Evolutionary conservation across 2,797 vertebrate genomes (phyloP).

Genomic region (Gymnodraco acuticeps): DNA sequence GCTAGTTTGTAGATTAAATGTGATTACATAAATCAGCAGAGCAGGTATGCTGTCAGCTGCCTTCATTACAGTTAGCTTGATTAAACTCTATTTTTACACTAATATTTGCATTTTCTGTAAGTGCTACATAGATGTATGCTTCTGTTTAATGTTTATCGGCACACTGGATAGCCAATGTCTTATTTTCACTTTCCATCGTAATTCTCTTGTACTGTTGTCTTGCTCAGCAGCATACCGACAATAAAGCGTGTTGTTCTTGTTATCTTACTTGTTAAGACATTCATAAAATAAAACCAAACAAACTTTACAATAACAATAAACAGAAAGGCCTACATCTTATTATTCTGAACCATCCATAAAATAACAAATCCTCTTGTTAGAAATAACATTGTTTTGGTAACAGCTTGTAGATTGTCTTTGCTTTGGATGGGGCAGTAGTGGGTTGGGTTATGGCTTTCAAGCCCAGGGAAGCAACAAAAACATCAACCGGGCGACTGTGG

Average conservation of each 20-base stretch:
- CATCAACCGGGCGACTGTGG: no score
- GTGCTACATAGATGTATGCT: no score
- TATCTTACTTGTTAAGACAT: no score
- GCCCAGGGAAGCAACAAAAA: conserved; percentile 1
- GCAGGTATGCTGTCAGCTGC: conserved; percentile 5
- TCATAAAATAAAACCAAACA: neutral
- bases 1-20: conserved; percentile 14
- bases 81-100: no score
- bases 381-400: neutral
- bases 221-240: no score
- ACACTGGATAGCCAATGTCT: no score
- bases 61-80: conserved; percentile 8
- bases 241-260: no score
- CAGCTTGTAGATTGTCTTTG: neutral
- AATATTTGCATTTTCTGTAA: no score
- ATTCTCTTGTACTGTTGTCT: no score
- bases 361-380: neutral
- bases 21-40: conserved; percentile 19
- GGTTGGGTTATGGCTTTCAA: conserved; percentile 9
- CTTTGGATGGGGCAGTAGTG: neutral
- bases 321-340: conserved; percentile 2
- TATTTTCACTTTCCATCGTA: no score
- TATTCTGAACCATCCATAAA: neutral
- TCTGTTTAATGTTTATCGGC: no score
- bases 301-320: conserved; percentile 4